Base-by-base conservation (phyloP, 2,888 invertebrate species). In the Timema podura region DNA sequence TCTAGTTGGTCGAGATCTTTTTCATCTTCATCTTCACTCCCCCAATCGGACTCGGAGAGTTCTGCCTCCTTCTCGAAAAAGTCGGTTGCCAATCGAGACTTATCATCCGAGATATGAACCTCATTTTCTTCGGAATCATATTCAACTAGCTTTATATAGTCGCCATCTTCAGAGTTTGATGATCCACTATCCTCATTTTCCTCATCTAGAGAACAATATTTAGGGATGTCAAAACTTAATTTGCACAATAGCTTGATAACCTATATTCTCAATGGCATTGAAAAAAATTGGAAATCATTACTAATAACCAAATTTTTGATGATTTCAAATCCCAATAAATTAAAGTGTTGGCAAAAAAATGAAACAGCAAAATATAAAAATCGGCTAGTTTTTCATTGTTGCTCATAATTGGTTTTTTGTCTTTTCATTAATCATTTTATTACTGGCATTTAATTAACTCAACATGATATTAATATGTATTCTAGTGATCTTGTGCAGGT, bases 61-160 rank as follows among this genome's bases (percentile, higher is more conserved):
- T 96, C 96, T 0, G 96, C 96, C 82, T 97, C 96, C 54, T 90
- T 86, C 75, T 97, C 96, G 68, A 96, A 85, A 83, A 94, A 97
- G 67, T 91, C 91, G 0, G 85, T 84, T 3, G 45, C 9, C 9
- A 45, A 61, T 45, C 16, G 44, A 67, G 86, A 86, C 46, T 77
- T 77, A 78, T 80, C 77, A 76, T 79, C 74, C 5, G 80, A 79
- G 72, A 48, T 75, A 82, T 86, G 84, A 72, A 86, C 79, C 78
- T 93, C 93, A 81, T 93, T 93, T 81, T 93, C 93, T 79, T 93
- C 93, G 0, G 93, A 93, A 80, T 93, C 93, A 77, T 93, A 93
- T 76, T 90, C 90, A 5, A 91, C 83, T 71, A 51, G 68, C 64
- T 76, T 74, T 5, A 30, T 30, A 30, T 1, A 30, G 30, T 74